Percentiles rank a stretch among this genome's conserved stretches.
phyloP scores from a whole-genome alignment of 2,888 invertebrate species.

The Pseudeuparius sepicola region DNA sequence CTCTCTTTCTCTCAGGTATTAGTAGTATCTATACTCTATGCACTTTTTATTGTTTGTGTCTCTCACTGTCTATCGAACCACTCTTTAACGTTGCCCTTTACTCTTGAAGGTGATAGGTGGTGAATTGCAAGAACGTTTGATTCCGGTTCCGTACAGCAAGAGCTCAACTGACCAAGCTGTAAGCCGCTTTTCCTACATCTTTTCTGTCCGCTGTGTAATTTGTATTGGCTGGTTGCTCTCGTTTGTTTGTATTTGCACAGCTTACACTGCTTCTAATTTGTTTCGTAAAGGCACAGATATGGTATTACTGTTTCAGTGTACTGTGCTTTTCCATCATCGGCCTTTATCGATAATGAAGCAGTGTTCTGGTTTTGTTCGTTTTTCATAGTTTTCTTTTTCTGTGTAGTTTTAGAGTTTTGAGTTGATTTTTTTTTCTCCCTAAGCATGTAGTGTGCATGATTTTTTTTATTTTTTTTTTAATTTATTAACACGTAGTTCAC shows the following conservation, averaged over 20 bases:
- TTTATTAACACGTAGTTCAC: conserved; percentile 33
- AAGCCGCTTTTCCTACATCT: conserved; percentile 66
- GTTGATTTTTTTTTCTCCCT: conserved; percentile 26
- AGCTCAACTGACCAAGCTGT: conserved; percentile 99
- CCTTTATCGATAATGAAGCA: conserved; percentile 28
- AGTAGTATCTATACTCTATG: conserved; percentile 44
- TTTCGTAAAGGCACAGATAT: conserved; percentile 16
- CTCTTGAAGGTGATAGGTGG: conserved; percentile 99
- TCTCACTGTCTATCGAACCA: conserved; percentile 47
- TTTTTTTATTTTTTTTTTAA: conserved; percentile 30
- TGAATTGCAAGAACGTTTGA: conserved; percentile 99
- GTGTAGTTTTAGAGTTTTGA: not conserved
- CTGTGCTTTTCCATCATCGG: too few species aligned
- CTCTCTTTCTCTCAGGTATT: too few species aligned
- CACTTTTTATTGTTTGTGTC: conserved; percentile 42
- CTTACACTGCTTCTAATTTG: conserved; percentile 36
- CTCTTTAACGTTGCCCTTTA: conserved; percentile 76
- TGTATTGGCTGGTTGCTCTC: conserved; percentile 39
- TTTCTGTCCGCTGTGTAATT: conserved; percentile 42
- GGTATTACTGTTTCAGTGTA: too few species aligned
- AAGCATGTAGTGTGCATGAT: conserved; percentile 36
- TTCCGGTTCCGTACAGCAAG: conserved; percentile 99
- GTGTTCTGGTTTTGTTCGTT: conserved; percentile 26
- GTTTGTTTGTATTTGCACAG: conserved; percentile 37
- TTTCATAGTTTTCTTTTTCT: conserved; percentile 12